Evolutionary conservation across 2,113 vertebrate species (phyloP).

Genomic region (Podarcis raffonei): DNA sequence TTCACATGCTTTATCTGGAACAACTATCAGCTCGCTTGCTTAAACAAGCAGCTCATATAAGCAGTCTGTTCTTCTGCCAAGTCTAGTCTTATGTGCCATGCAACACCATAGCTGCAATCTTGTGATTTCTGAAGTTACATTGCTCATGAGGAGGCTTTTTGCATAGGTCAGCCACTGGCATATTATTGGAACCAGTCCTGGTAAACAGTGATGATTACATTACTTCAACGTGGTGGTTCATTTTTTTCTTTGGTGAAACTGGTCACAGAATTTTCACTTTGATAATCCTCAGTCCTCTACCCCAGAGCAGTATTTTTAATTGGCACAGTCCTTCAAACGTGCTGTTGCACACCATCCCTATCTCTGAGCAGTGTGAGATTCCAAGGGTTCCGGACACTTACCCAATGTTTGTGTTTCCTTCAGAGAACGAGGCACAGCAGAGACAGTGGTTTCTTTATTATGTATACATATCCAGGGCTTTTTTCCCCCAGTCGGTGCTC

Average conservation of each 20-base stretch:
- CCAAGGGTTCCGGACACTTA: no score
- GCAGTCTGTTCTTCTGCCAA: neutral
- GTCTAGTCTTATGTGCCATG: neutral
- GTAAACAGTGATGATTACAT: neutral
- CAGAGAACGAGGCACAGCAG: no score
- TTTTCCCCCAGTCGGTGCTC: no score
- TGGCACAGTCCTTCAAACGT: neutral
- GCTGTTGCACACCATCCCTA: no score
- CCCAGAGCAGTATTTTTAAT: neutral
- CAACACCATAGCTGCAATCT: no score
- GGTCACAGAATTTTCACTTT: neutral
- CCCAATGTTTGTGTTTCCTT: no score
- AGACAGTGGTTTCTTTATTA: no score
- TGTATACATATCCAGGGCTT: no score
- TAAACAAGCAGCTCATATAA: neutral
- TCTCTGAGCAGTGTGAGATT: no score
- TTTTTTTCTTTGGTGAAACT: neutral
- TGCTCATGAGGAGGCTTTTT: neutral
- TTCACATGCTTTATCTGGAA: neutral
- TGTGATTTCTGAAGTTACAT: neutral
- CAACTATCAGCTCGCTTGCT: neutral
- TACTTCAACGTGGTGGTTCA: no score
- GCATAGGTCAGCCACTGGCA: neutral
- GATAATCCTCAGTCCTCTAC: neutral
- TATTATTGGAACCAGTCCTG: neutral